Conservation (phyloP, 2,888 invertebrate species). For the Diarsia dahlii region DNA sequence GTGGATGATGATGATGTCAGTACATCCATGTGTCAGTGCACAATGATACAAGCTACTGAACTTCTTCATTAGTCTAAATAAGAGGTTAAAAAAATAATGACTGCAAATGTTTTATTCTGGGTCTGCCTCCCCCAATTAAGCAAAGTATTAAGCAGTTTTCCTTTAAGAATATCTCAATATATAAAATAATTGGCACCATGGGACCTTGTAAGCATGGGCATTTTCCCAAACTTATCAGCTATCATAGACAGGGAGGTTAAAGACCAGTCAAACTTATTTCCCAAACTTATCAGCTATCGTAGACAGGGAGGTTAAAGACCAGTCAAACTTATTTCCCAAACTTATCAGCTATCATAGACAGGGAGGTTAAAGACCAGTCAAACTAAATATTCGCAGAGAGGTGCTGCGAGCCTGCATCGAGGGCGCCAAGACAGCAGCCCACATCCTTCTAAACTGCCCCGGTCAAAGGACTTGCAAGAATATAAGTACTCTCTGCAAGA, state of each 20-base stretch:
- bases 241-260: no score
- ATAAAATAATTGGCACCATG: not conserved
- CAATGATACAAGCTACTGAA: not conserved
- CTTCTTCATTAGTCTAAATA: not conserved
- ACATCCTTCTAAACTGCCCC: not conserved
- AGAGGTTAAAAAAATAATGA: not conserved
- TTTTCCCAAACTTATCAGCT: not conserved
- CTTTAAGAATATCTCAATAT: not conserved
- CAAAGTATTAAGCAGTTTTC: not conserved
- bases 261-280: no score
- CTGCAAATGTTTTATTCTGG: not conserved
- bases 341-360: not conserved
- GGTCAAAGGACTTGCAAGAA: not conserved
- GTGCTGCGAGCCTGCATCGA: not conserved
- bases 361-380: not conserved
- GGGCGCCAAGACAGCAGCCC: not conserved
- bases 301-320: no score
- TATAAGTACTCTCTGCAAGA: not conserved
- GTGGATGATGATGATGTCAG: no score
- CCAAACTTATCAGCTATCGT: no score
- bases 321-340: no score
- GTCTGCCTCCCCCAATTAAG: not conserved
- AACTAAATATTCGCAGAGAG: not conserved
- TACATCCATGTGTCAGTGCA: not conserved
- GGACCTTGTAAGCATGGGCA: not conserved